phyloP scores from a whole-genome alignment of 2,888 invertebrate genomes.

The Neoaliturus tenellus region DNA sequence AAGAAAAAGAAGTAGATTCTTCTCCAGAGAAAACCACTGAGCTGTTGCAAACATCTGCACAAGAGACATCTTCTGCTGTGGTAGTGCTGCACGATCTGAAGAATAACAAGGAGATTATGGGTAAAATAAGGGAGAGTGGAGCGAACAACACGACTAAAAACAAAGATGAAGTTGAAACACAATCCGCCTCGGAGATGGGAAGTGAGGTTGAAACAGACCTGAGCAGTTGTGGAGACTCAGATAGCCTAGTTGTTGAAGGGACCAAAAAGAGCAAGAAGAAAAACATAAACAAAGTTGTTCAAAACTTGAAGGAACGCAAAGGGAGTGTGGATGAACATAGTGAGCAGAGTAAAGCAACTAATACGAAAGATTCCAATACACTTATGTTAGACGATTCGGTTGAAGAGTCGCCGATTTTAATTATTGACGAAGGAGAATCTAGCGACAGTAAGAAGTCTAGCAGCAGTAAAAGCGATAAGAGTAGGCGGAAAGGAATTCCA shows the following conservation, averaged over 20 bases:
- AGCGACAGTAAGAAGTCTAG: background rate
- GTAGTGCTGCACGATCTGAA: constrained; percentile 21
- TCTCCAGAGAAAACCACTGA: background rate
- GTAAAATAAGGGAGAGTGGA: background rate
- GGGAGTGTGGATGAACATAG: constrained; percentile 25
- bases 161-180: background rate
- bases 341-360: background rate
- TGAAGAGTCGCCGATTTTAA: background rate
- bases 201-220: constrained; percentile 28
- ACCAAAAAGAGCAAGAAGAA: constrained; percentile 39
- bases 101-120: background rate
- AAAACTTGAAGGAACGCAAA: constrained; percentile 17
- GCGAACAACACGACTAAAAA: background rate
- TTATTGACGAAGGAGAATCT: constrained; percentile 44
- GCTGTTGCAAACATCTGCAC: background rate
- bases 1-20: constrained; percentile 29
- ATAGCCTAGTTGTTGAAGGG: background rate
- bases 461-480: constrained; percentile 36
- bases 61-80: background rate
- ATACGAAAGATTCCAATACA: background rate
- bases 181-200: constrained; percentile 4
- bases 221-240: constrained; percentile 23
- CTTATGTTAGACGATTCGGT: constrained; percentile 23
- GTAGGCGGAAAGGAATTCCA: constrained; percentile 53
- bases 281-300: constrained; percentile 51